Evolutionary conservation across 2,888 invertebrate species (phyloP), one percentile per base, ranked within the genome.

Genomic region (Quadroppia sp.): DNA sequence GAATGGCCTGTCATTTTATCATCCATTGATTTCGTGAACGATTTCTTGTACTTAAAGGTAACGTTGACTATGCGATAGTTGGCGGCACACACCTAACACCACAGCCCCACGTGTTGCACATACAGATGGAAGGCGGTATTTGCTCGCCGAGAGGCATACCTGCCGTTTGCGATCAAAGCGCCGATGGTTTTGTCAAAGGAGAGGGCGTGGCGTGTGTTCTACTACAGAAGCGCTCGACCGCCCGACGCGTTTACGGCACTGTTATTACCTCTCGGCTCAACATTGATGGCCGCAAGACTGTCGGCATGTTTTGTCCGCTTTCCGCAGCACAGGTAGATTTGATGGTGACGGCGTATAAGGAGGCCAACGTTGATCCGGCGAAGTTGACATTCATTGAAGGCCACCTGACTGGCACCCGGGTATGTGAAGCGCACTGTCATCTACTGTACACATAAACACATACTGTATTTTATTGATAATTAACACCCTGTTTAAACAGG

Each of bases 61-160:
- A 48, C 17, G 20, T 48, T 48, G 48, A 48, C 20, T 85, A 99
- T 76, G 48, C 48, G 7, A n/a, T 48, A 48, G 85, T 86, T 13
- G 85, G 83, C 17, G 85, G 85, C 36, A 81, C 82, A 61, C 83
- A 82, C 76, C 79, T 86, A 23, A 83, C 83, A 71, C 79, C 85
- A 32, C 84, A 84, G 71, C 84, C 85, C 42, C 80, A 80, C 32
- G 82, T 82, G 20, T 82, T 85, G 28, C 78, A 97, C 72, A 94
- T 96, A 83, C 98, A 97, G 84, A 90, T 15, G 17, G 88, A 91
- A 75, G 86, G 98, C 71, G 89, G 89, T 81, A 96, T 98, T 96
- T 86, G 98, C 80, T 91, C 94, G 76, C 87, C 88, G 4, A 89
- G 94, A 80, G 96, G 96, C 0, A 86, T 87, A 82, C 98, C 97